Base-by-base conservation (phyloP, 2,888 invertebrate genomes). In the Nephrotoma appendiculata region DNA sequence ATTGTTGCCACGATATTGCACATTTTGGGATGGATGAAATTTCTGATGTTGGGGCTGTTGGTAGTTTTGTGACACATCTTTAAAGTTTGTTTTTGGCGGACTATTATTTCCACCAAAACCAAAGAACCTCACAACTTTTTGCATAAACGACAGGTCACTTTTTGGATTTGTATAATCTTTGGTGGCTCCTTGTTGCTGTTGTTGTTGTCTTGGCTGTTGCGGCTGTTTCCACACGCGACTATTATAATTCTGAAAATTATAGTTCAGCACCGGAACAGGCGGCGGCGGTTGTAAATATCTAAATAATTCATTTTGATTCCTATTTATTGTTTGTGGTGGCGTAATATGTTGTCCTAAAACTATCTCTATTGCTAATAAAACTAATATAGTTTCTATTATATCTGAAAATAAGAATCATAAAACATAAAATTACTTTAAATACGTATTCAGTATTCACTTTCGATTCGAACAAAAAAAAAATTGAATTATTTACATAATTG, bases 61-160 rank as follows among this genome's bases (percentile, higher is more conserved):
- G 19, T 57, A 15, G 41, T 83, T 86, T 86, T 44, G 85, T 84
- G 15, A 86, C 9, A 9, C 31, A 12, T 71, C 71, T 41, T 52
- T 85, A 2, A 41, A 84, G 5, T 42, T 84, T 0, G 84, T 2
- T 41, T 15, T 86, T 86, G 44, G 44, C 41, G 4, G 57, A 44
- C n/a, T 83, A 86, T 44, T 84, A 19, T 83, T 41, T 1, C 89
- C 88, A 44, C 90, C 90, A 87, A 90, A 89, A 19, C 91, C 91
- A 88, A 92, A 91, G 92, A 92, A 92, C 86, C 91, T 89, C 41
- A 91, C 92, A 87, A 92, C 90, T 86, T 91, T 89, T 87, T 91
- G 90, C 90, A 92, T 91, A 87, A 92, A 90, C 44, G 91, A 90
- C 4, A 90, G 88, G 12, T 87, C 86, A 5, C 44, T 15, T 42